Percentiles rank a stretch among this genome's conserved stretches.
These are phyloP conservation scores for Hystrix cristata DNA, from an alignment of 2,113 vertebrate genomes.

Conservation along the genomic window DNA sequence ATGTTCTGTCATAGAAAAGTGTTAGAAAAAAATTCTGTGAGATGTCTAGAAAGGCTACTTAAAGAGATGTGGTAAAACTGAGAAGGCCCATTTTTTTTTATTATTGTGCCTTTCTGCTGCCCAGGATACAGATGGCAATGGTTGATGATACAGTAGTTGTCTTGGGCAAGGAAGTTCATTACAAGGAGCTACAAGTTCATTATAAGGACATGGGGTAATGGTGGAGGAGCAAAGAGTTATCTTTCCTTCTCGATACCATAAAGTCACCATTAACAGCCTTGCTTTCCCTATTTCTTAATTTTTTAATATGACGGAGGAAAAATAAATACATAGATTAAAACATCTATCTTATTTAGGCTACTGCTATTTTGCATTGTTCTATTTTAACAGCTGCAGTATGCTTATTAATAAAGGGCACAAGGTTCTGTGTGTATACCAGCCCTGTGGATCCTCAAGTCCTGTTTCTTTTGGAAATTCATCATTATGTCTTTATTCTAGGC, in stretches of 20 bases:
- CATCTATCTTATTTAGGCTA: not conserved
- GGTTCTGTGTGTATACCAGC: not conserved
- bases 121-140: not conserved
- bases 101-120: not conserved
- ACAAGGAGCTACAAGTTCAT: not conserved
- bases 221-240: not conserved
- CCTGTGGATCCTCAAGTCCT: not conserved
- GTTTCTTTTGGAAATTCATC: not conserved
- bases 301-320: not conserved
- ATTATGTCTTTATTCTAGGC: not conserved
- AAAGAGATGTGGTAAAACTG: not conserved
- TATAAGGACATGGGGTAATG: not conserved
- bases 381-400: not conserved
- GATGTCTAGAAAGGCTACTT: not conserved
- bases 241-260: not conserved
- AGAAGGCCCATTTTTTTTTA: not conserved
- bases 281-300: not conserved
- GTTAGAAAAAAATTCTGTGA: not conserved
- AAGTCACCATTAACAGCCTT: not conserved
- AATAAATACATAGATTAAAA: not conserved
- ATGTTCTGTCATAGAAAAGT: slow-evolving; percentile 30
- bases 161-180: not conserved
- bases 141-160: not conserved
- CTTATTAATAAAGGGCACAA: not conserved
- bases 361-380: not conserved